A percentile compares a stretch with the other conserved stretches of the same genome.
Evolutionary conservation across 2,113 vertebrate genomes (phyloP).

Genomic region (Bungarus multicinctus): DNA sequence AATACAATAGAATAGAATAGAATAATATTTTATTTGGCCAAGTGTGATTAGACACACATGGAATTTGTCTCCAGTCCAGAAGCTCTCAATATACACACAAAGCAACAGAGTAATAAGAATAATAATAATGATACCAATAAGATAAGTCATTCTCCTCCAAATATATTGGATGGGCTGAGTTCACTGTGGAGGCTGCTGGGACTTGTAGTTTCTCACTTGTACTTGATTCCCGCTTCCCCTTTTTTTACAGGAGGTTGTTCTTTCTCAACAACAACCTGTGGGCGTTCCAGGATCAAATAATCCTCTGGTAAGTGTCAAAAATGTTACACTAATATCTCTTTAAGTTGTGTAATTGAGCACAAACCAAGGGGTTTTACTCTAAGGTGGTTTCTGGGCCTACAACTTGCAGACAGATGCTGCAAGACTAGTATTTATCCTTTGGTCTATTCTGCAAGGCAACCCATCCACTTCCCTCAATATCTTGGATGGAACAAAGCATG

Average conservation of each 20-base stretch:
- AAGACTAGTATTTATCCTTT: background rate
- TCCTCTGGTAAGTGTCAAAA: background rate
- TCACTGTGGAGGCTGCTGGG: background rate
- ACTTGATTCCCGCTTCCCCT: background rate
- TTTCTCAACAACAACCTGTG: too few relatives aligned
- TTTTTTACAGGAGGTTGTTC: fast-evolving
- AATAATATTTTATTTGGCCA: too few relatives aligned
- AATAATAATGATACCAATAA: too few relatives aligned
- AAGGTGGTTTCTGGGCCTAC: background rate
- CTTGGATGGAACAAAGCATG: background rate
- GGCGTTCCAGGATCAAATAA: too few relatives aligned
- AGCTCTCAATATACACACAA: too few relatives aligned
- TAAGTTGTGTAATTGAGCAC: background rate
- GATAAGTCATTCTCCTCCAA: background rate
- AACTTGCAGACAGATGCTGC: background rate
- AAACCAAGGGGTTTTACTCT: background rate
- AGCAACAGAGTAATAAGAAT: too few relatives aligned
- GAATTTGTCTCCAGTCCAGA: too few relatives aligned
- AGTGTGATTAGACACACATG: too few relatives aligned
- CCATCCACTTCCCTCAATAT: background rate
- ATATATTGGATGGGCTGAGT: background rate
- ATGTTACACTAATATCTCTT: background rate
- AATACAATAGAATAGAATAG: too few relatives aligned
- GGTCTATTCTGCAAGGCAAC: background rate
- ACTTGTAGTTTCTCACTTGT: background rate